These are phyloP conservation scores for Morpho deidamia DNA, from an alignment of 2,888 invertebrate genomes.

Conservation along the genomic window DNA sequence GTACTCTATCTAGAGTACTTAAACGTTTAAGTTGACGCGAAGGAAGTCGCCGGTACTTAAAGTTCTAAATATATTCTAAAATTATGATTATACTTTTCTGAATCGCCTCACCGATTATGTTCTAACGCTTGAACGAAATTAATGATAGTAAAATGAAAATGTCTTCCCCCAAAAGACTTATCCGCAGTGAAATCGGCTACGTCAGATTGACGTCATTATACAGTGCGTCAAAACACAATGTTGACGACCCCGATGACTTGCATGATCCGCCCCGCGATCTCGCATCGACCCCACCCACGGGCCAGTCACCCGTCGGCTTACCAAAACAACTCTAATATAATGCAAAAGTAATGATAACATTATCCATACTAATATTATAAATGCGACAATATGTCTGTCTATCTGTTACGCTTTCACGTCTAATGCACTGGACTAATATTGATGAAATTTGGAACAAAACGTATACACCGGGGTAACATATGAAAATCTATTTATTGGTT, in stretches of 20 bases:
- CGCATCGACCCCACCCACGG: constrained; percentile 45
- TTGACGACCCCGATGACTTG: constrained; percentile 69
- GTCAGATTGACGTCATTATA: constrained; percentile 46
- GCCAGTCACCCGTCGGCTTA: constrained; percentile 31
- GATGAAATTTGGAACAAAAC: too few species aligned
- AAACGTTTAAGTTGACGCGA: too few species aligned
- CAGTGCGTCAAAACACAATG: constrained; percentile 59
- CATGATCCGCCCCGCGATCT: constrained; percentile 48
- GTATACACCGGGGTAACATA: too few species aligned
- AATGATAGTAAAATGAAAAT: constrained; percentile 14
- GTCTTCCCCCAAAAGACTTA: constrained; percentile 22
- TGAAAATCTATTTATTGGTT: too few species aligned
- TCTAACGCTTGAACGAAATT: constrained; percentile 6
- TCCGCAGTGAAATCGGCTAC: constrained; percentile 33
- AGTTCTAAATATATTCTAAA: not conserved
- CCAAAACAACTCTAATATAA: constrained; percentile 6
- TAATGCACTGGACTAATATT: too few species aligned
- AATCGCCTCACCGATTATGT: constrained; percentile 2
- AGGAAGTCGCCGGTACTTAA: not conserved
- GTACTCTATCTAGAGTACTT: too few species aligned
- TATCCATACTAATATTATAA: not conserved
- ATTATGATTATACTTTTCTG: not conserved
- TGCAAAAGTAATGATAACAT: not conserved
- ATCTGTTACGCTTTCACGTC: too few species aligned
- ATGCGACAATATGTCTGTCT: not conserved